Conservation (phyloP, 1,140 invertebrate genomes). For the Bombus sibiricus region DNA sequence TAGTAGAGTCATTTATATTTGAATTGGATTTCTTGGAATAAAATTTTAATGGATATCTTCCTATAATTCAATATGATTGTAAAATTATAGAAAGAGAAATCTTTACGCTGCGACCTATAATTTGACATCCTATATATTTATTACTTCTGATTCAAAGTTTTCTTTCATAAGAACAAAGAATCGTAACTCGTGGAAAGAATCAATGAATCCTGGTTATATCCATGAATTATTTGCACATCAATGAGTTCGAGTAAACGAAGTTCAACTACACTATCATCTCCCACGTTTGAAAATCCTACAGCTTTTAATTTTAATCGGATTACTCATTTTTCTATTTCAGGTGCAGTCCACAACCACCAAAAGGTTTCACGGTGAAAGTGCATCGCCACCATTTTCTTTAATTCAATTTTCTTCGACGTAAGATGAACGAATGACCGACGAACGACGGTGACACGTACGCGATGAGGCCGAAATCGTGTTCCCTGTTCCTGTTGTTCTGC, state of each 20-base stretch:
- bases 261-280: background rate
- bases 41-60: no score
- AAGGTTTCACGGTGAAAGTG: conserved; percentile 21
- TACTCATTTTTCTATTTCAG: conserved; percentile 42
- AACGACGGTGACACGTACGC: conserved; percentile 55
- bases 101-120: background rate
- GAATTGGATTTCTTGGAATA: no score
- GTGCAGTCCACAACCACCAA: conserved; percentile 23
- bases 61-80: background rate
- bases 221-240: background rate
- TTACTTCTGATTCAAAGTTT: background rate
- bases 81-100: background rate
- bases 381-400: background rate
- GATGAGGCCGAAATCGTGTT: conserved; percentile 79
- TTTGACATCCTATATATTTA: background rate
- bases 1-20: no score
- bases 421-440: conserved; percentile 74
- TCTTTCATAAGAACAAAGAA: background rate
- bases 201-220: no score
- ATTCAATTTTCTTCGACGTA: background rate
- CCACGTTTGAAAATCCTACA: no score
- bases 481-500: conserved; percentile 76
- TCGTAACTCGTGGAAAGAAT: background rate
- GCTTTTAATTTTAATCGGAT: no score
- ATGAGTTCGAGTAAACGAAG: background rate